Evolutionary conservation across 2,888 invertebrate genomes (phyloP).

Genomic region (Parnassius orleans): DNA sequence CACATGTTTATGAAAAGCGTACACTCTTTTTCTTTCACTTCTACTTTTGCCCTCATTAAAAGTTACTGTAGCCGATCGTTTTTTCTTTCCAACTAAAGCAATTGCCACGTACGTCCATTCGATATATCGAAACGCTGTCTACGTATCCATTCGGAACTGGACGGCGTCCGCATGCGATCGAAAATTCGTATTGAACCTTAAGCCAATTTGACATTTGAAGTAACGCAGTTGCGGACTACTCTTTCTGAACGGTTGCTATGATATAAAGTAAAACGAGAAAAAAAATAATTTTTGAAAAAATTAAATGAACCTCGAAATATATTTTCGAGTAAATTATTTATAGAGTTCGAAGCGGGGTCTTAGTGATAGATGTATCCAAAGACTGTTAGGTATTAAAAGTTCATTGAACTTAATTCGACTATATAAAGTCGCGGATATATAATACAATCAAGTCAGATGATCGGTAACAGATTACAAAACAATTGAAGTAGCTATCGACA

Average conservation of each 20-base stretch:
- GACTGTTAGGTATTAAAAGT: conserved; percentile 77
- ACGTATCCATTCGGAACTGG: background rate
- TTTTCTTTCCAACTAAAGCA: conserved; percentile 10
- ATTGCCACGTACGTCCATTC: conserved; percentile 12
- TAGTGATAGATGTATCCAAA: conserved; percentile 79
- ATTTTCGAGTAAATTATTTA: conserved; percentile 77
- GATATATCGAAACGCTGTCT: conserved; percentile 10
- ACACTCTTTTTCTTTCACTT: background rate
- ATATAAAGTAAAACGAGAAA: conserved; percentile 47
- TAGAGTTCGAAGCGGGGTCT: conserved; percentile 72
- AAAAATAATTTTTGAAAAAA: conserved; percentile 50
- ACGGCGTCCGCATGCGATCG: conserved; percentile 33
- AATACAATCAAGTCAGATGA: conserved; percentile 68
- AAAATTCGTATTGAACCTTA: conserved; percentile 28
- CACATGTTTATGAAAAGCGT: background rate
- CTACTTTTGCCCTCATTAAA: background rate
- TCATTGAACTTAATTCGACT: conserved; percentile 71
- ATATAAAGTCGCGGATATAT: conserved; percentile 64
- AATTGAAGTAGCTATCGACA: conserved; percentile 43
- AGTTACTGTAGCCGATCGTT: background rate
- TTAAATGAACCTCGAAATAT: conserved; percentile 72
- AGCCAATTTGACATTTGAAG: conserved; percentile 20
- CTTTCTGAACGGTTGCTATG: conserved; percentile 43
- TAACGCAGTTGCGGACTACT: conserved; percentile 18
- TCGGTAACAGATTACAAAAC: conserved; percentile 60